Conservation (phyloP, 2,113 vertebrate genomes). For the Pithys albifrons region DNA sequence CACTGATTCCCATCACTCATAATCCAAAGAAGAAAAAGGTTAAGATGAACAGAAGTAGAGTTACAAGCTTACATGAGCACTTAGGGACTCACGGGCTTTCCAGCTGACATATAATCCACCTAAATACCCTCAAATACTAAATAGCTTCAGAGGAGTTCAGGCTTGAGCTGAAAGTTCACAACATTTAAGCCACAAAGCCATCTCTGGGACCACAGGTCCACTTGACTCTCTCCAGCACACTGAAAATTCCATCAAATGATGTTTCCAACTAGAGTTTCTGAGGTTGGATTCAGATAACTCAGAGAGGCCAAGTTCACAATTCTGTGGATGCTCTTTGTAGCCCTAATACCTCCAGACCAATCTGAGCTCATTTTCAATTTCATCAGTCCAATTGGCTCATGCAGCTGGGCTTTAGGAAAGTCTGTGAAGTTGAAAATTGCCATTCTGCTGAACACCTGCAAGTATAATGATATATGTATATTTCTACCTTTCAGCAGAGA, state of each 20-base stretch:
- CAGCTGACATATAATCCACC: conserved; percentile 45
- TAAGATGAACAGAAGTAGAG: neutral
- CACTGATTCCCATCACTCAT: neutral
- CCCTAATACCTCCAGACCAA: conserved; percentile 43
- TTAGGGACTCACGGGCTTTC: neutral
- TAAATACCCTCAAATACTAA: conserved; percentile 17
- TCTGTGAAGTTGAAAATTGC: conserved; percentile 51
- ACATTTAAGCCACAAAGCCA: conserved; percentile 35
- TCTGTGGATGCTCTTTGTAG: neutral
- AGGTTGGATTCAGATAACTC: neutral
- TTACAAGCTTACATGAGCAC: conserved; percentile 22
- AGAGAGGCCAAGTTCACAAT: neutral
- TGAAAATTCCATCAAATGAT: conserved; percentile 1
- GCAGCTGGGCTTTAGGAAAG: conserved; percentile 11
- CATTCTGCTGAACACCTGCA: conserved; percentile 25
- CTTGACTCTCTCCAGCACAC: neutral
- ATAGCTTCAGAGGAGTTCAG: neutral
- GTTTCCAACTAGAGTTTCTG: neutral
- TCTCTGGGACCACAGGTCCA: neutral
- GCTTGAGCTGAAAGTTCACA: conserved; percentile 33
- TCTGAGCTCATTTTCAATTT: conserved; percentile 51
- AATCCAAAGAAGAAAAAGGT: neutral
- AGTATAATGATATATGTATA: conserved; percentile 5
- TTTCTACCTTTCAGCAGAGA: neutral
- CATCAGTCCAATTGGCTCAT: conserved; percentile 4